phyloP scores from a whole-genome alignment of 2,888 invertebrate species.

The Synanthedon andrenaeformis region DNA sequence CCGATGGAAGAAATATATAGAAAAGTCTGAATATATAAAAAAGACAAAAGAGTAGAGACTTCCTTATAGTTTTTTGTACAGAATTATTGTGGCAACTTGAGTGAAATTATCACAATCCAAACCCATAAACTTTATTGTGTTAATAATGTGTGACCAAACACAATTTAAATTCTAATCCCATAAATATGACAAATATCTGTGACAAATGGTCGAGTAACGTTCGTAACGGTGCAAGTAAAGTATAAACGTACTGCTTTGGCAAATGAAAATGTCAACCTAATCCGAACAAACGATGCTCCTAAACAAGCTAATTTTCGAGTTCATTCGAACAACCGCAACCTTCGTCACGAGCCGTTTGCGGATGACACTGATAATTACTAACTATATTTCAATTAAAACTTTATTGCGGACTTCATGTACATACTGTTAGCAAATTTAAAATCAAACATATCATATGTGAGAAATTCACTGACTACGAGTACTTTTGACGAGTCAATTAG shows the following conservation, averaged over 20 bases:
- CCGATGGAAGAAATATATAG: too few species aligned
- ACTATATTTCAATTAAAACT: background rate
- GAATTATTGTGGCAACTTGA: too few species aligned
- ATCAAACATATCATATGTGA: too few species aligned
- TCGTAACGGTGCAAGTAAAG: background rate
- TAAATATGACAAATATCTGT: background rate
- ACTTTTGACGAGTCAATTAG: too few species aligned
- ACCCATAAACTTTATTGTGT: too few species aligned
- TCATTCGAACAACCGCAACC: slow-evolving; percentile 1
- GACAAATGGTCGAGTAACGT: background rate
- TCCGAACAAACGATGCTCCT: slow-evolving; percentile 22
- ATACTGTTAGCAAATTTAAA: too few species aligned
- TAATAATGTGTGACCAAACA: background rate
- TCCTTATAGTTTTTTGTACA: too few species aligned
- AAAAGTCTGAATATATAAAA: too few species aligned
- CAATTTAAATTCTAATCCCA: background rate
- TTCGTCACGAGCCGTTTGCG: background rate
- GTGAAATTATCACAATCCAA: too few species aligned
- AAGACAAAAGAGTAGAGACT: too few species aligned
- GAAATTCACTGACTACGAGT: too few species aligned
- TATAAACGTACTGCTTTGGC: slow-evolving; percentile 9
- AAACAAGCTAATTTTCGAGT: background rate
- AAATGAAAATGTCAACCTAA: slow-evolving; percentile 32
- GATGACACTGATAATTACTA: background rate
- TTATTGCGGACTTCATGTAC: background rate